Conservation (phyloP, 2,797 vertebrate species). For the Capromys pilorides region DNA sequence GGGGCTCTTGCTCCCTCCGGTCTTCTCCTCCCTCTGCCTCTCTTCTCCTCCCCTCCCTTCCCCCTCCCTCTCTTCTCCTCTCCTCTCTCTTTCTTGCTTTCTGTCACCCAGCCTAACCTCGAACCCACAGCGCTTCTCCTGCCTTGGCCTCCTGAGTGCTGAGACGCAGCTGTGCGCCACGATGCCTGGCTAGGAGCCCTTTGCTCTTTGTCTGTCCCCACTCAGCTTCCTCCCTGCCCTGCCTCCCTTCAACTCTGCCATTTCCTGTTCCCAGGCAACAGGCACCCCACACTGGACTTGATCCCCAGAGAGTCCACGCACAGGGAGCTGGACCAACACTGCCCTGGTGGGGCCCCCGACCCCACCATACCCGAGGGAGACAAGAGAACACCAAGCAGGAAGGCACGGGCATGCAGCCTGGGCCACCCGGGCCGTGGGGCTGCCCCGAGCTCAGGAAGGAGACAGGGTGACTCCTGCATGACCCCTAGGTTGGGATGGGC, state of each 20-base stretch:
- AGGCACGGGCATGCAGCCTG: background rate
- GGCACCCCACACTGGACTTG: constrained; percentile 38
- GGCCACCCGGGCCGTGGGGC: background rate
- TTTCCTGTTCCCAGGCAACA: background rate
- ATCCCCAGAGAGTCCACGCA: constrained; percentile 60
- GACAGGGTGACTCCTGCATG: background rate
- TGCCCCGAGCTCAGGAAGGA: background rate
- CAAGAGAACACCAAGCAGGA: constrained; percentile 74
- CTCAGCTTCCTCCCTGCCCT: background rate
- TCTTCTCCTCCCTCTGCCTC: background rate
- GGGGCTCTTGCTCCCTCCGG: background rate
- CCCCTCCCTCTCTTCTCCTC: background rate
- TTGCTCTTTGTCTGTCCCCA: background rate
- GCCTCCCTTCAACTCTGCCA: background rate
- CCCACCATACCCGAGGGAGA: constrained; percentile 85
- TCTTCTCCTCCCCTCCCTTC: background rate
- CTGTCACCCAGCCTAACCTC: background rate
- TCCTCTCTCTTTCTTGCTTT: too few species aligned
- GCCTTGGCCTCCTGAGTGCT: background rate
- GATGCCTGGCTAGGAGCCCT: background rate
- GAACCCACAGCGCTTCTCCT: background rate
- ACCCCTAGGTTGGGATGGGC: background rate
- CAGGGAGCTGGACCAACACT: constrained; percentile 76
- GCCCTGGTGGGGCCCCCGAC: constrained; percentile 85
- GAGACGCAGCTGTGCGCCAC: background rate